Conservation (phyloP, 2,888 invertebrate species). For the Bellardia bayeri region DNA sequence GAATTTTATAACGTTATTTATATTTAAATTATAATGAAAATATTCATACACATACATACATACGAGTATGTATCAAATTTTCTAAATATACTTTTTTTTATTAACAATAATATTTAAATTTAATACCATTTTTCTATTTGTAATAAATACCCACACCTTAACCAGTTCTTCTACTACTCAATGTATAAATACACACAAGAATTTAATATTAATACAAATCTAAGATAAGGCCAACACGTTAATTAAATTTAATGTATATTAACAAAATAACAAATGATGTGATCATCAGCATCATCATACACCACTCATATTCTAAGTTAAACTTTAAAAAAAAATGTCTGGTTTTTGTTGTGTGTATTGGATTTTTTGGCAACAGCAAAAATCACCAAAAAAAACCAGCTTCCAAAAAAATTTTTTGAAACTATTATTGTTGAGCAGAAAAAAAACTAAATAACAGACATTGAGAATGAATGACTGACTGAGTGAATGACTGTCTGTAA, state of each 20-base stretch:
- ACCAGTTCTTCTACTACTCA: constrained; percentile 56
- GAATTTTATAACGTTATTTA: background rate
- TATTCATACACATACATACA: background rate
- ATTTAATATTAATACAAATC: constrained; percentile 51
- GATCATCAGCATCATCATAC: constrained; percentile 34
- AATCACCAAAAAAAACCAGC: constrained; percentile 45
- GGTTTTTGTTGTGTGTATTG: background rate
- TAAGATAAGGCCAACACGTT: constrained; percentile 74
- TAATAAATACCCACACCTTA: constrained; percentile 67
- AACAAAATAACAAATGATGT: constrained; percentile 33
- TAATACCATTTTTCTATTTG: constrained; percentile 12
- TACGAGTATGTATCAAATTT: background rate
- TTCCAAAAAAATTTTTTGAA: constrained; percentile 38
- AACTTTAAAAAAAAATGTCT: constrained; percentile 22
- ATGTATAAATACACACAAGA: constrained; percentile 57
- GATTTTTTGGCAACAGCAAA: constrained; percentile 38
- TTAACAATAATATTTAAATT: background rate
- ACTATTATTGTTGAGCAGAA: background rate
- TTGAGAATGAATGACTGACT: background rate
- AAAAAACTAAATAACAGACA: constrained; percentile 3
- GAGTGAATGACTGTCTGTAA: constrained; percentile 17
- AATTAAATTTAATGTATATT: constrained; percentile 73
- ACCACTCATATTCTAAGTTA: constrained; percentile 25
- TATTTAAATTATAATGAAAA: background rate
- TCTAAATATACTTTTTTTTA: background rate